Percentiles rank a stretch among this genome's conserved stretches.
phyloP scores from a whole-genome alignment of 1,140 invertebrate species.

The Homarus americanus region DNA sequence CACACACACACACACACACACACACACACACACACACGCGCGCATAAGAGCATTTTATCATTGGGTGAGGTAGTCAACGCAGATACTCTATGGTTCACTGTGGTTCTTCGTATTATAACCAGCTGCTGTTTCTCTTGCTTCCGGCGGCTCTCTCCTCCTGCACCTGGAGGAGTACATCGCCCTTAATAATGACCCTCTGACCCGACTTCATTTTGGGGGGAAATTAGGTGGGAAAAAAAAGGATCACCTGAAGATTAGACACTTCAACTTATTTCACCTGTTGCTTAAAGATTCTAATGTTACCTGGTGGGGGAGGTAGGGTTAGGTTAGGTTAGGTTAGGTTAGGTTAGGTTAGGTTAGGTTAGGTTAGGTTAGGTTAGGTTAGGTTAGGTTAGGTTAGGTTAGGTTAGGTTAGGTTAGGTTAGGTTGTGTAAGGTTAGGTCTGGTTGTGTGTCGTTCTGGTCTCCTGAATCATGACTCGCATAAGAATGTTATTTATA shows the following conservation, averaged over 20 bases:
- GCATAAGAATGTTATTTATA: not conserved
- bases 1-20: slow-evolving; percentile 10
- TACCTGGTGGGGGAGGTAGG: not conserved
- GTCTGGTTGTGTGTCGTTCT: not conserved
- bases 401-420: not conserved
- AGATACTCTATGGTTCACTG: not conserved
- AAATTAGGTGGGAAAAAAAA: not conserved
- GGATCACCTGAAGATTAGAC: too few relatives aligned
- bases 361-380: slow-evolving; percentile 6
- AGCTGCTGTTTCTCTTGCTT: not conserved
- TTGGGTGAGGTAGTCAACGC: not conserved
- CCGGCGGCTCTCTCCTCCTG: not conserved
- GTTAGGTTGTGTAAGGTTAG: too few relatives aligned
- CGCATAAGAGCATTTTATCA: not conserved
- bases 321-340: slow-evolving; percentile 6
- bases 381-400: slow-evolving; percentile 10
- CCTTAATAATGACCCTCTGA: not conserved
- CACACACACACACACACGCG: slow-evolving; percentile 4
- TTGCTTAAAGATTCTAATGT: too few relatives aligned
- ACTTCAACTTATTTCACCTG: too few relatives aligned
- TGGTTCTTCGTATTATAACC: not conserved
- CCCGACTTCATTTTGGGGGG: not conserved
- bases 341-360: slow-evolving; percentile 11
- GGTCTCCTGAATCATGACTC: not conserved
- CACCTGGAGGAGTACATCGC: too few relatives aligned